phyloP scores from a whole-genome alignment of 2,888 invertebrate species.

The Caenorhabditis imperialis region DNA sequence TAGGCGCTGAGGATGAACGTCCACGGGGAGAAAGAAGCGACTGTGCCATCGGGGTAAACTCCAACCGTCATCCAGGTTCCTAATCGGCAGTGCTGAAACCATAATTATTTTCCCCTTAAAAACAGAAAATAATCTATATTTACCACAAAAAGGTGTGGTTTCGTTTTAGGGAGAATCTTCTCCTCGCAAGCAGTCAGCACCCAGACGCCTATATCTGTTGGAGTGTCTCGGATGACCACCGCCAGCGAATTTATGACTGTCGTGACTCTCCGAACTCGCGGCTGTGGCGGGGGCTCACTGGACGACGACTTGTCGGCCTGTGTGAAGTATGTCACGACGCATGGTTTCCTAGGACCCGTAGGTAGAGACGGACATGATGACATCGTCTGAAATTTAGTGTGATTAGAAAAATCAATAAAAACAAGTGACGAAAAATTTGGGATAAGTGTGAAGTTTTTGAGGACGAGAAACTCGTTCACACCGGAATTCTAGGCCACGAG shows the following conservation, averaged over 20 bases:
- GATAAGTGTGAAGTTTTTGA: no score
- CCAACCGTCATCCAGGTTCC: constrained; percentile 31
- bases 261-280: constrained; percentile 35
- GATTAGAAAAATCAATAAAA: no score
- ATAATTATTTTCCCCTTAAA: neutral
- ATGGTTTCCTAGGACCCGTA: neutral
- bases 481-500: no score
- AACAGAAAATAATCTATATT: neutral
- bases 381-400: neutral
- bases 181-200: constrained; percentile 20
- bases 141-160: constrained; percentile 22
- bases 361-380: constrained; percentile 12
- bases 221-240: constrained; percentile 6
- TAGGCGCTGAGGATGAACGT: constrained; percentile 14
- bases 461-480: no score
- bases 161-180: constrained; percentile 7
- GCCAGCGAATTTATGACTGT: constrained; percentile 30
- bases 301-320: constrained; percentile 11
- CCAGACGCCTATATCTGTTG: constrained; percentile 21
- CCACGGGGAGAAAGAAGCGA: constrained; percentile 33
- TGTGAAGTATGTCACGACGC: constrained; percentile 1
- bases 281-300: constrained; percentile 40
- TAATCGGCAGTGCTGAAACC: constrained; percentile 1
- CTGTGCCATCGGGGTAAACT: constrained; percentile 27
- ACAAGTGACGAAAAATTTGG: no score